Evolutionary conservation across 1,140 invertebrate genomes (phyloP).

Genomic region (Heliconius hewitsoni): DNA sequence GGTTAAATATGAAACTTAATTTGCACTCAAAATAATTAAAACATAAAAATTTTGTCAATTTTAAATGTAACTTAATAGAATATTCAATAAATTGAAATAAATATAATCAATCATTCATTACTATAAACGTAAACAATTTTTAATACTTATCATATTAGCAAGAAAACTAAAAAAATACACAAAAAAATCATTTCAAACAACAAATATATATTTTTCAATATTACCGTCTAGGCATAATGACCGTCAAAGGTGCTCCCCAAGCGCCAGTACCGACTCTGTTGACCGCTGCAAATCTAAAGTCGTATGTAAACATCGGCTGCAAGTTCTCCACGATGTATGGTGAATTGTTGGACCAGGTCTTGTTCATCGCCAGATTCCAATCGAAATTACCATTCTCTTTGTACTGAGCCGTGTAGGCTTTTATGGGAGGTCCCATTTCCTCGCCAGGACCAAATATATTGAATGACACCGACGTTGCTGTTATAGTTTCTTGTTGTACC

Average conservation of each 20-base stretch:
- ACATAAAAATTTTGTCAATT: too few relatives aligned
- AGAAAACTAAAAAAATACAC: too few relatives aligned
- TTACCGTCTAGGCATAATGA: conserved; percentile 82
- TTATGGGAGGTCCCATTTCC: conserved; percentile 88
- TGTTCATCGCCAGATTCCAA: conserved; percentile 86
- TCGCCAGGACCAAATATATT: conserved; percentile 87
- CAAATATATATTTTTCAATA: too few relatives aligned
- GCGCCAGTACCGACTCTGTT: conserved; percentile 91
- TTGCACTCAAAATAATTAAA: too few relatives aligned
- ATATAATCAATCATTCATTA: too few relatives aligned
- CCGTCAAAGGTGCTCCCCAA: conserved; percentile 83
- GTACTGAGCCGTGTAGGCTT: conserved; percentile 88
- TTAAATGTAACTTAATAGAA: too few relatives aligned
- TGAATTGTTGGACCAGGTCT: conserved; percentile 88
- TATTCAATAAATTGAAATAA: too few relatives aligned
- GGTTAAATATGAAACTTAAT: too few relatives aligned
- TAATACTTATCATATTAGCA: too few relatives aligned
- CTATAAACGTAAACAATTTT: too few relatives aligned
- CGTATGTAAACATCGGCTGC: conserved; percentile 89
- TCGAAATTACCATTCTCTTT: conserved; percentile 84
- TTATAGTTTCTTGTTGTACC: conserved; percentile 84
- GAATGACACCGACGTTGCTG: conserved; percentile 92
- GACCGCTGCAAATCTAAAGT: conserved; percentile 91
- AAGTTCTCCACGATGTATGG: conserved; percentile 91
- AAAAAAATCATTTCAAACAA: too few relatives aligned